Percentiles rank a stretch among this genome's conserved stretches.
Evolutionary conservation across 2,113 vertebrate species (phyloP).

Genomic region (Amphilophus citrinellus): DNA sequence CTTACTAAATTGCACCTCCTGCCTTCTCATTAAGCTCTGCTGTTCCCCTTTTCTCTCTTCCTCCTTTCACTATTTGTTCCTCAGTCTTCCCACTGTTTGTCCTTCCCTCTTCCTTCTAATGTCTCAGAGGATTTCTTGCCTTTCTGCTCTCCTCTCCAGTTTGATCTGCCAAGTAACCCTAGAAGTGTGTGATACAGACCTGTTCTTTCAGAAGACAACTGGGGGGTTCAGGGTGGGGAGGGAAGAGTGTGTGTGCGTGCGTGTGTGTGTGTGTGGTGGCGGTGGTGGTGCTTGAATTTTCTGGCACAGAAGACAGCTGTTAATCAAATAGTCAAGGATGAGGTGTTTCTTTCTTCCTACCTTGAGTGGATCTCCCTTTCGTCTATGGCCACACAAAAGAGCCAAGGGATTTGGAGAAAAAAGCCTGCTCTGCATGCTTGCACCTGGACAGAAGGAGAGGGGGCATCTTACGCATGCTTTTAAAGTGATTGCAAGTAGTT

Average conservation of each 20-base stretch:
- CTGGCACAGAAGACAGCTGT: constrained; percentile 77
- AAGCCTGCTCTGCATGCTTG: constrained; percentile 70
- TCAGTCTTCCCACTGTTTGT: constrained; percentile 48
- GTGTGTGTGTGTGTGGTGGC: no score
- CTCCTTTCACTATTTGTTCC: constrained; percentile 32
- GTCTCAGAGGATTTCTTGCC: constrained; percentile 75
- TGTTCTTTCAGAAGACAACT: constrained; percentile 70
- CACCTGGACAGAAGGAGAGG: constrained; percentile 71
- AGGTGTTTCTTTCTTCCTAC: constrained; percentile 76
- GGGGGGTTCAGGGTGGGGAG: constrained; percentile 44
- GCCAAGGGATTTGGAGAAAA: constrained; percentile 43
- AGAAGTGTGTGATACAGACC: constrained; percentile 82
- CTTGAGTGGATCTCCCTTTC: constrained; percentile 68
- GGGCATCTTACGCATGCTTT: constrained; percentile 52
- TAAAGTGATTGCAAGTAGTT: constrained; percentile 64
- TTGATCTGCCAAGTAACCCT: constrained; percentile 79
- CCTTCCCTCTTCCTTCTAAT: constrained; percentile 52
- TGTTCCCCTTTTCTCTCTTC: constrained; percentile 6
- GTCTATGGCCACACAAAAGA: constrained; percentile 65
- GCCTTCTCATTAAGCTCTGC: constrained; percentile 29
- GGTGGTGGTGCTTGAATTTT: constrained; percentile 35
- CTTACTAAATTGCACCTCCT: constrained; percentile 42
- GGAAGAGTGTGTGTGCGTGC: constrained; percentile 1
- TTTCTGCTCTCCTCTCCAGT: constrained; percentile 73
- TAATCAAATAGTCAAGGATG: constrained; percentile 85